Evolutionary conservation across 2,113 vertebrate genomes (phyloP).

Genomic region (Sceloporus tristichus): DNA sequence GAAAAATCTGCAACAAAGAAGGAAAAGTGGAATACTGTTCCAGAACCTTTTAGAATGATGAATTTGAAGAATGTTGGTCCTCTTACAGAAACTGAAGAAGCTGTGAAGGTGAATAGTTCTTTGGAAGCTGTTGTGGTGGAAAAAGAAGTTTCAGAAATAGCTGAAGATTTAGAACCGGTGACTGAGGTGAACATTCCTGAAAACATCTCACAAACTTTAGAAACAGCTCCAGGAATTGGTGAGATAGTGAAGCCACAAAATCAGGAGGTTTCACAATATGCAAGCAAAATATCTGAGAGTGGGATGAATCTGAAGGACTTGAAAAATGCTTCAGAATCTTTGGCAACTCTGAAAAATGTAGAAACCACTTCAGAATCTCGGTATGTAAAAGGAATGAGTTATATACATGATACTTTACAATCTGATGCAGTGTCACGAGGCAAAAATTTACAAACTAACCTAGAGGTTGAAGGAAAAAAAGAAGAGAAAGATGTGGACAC

Average conservation of each 20-base stretch:
- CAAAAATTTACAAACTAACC: conserved; percentile 14
- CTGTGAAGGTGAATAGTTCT: not conserved
- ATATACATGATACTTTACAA: not conserved
- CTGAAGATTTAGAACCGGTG: not conserved
- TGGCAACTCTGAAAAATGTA: not conserved
- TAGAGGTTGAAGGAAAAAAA: not conserved
- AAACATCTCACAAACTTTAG: conserved; percentile 7
- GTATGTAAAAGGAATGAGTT: not conserved
- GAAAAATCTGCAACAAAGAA: not conserved
- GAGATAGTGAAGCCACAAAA: conserved; percentile 16
- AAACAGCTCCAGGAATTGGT: conserved; percentile 28
- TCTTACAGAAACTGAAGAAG: conserved; percentile 32
- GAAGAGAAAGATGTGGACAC: conserved; percentile 9
- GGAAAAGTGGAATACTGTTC: not conserved
- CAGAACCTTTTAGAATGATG: conserved; percentile 29
- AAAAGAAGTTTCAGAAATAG: not conserved
- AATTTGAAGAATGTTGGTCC: conserved; percentile 26
- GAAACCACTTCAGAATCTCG: not conserved
- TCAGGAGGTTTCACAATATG: conserved; percentile 38
- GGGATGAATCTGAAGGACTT: conserved; percentile 8
- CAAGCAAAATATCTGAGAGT: not conserved
- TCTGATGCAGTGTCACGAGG: not conserved
- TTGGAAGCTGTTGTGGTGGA: conserved; percentile 3
- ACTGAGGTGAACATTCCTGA: conserved; percentile 20
- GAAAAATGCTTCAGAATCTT: conserved; percentile 8